Conservation (phyloP, 1,140 invertebrate species). For the Drosophila lacteicornis region DNA sequence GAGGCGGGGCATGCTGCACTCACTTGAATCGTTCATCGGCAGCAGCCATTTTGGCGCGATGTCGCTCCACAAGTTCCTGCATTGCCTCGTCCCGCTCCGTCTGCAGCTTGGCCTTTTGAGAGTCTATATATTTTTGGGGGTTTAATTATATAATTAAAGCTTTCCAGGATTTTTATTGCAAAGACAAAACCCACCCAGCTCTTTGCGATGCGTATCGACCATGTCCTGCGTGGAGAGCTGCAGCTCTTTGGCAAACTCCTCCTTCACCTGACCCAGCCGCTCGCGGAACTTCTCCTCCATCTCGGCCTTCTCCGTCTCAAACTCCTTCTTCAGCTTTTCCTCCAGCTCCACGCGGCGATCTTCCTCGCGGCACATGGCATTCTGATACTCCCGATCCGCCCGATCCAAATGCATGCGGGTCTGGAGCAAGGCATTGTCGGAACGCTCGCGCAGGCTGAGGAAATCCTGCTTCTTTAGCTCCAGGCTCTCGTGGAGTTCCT, state of each 20-base stretch:
- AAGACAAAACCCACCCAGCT: slow-evolving; percentile 86
- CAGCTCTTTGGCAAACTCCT: slow-evolving; percentile 82
- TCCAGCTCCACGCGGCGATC: slow-evolving; percentile 85
- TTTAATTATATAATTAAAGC: not conserved
- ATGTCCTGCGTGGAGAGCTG: slow-evolving; percentile 86
- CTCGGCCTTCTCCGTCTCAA: slow-evolving; percentile 75
- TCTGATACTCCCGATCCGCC: slow-evolving; percentile 85
- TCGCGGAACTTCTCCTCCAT: slow-evolving; percentile 84
- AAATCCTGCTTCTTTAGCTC: slow-evolving; percentile 86
- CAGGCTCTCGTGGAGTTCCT: slow-evolving; percentile 86
- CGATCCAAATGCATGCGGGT: slow-evolving; percentile 84
- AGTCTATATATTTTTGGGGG: slow-evolving; percentile 72
- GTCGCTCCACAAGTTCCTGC: slow-evolving; percentile 85
- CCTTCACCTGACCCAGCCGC: slow-evolving; percentile 78
- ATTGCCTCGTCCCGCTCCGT: slow-evolving; percentile 86
- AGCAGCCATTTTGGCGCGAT: slow-evolving; percentile 85
- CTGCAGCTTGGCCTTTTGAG: slow-evolving; percentile 86
- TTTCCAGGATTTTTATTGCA: too few relatives aligned
- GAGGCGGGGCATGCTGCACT: slow-evolving; percentile 41
- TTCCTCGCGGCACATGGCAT: slow-evolving; percentile 86
- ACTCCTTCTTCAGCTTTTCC: slow-evolving; percentile 67
- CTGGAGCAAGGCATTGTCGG: slow-evolving; percentile 77
- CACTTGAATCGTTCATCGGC: slow-evolving; percentile 85
- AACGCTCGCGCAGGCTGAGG: slow-evolving; percentile 72
- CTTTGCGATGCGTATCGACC: slow-evolving; percentile 86